These are phyloP conservation scores for Lagopus muta DNA, from an alignment of 2,113 vertebrate genomes.

Conservation along the genomic window DNA sequence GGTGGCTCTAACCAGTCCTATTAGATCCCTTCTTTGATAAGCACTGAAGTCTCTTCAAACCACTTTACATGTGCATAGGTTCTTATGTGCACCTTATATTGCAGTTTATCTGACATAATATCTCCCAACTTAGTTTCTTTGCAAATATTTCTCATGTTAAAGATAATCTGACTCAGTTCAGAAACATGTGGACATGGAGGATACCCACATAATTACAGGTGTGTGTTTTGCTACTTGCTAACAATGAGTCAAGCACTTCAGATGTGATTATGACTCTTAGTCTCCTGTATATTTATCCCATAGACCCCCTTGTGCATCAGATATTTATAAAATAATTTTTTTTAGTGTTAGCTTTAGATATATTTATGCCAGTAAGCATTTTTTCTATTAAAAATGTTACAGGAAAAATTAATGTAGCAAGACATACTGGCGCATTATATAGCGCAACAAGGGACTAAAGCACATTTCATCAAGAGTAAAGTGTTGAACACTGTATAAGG, in stretches of 20 bases:
- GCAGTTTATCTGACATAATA: not conserved
- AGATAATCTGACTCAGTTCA: not conserved
- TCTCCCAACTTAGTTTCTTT: not conserved
- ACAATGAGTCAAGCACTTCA: slow-evolving; percentile 27
- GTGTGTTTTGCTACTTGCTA: not conserved
- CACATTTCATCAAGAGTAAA: slow-evolving; percentile 56
- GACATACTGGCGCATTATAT: slow-evolving; percentile 59
- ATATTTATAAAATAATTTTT: slow-evolving; percentile 37
- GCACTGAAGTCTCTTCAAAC: not conserved
- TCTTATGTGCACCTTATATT: not conserved
- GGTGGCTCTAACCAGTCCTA: not conserved
- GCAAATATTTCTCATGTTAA: not conserved
- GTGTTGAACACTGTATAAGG: not conserved
- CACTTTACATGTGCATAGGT: not conserved
- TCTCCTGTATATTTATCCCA: slow-evolving; percentile 44
- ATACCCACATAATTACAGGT: slow-evolving; percentile 11
- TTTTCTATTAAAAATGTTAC: slow-evolving; percentile 46
- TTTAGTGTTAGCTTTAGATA: slow-evolving; percentile 39
- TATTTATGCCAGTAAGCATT: slow-evolving; percentile 47
- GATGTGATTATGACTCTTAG: slow-evolving; percentile 21
- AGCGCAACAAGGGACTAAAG: slow-evolving; percentile 48
- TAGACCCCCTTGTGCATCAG: slow-evolving; percentile 25
- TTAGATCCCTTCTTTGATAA: not conserved
- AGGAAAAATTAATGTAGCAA: slow-evolving; percentile 64
- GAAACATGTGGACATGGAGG: not conserved